Conservation (phyloP, 2,797 vertebrate species). For the Chromis chromis region DNA sequence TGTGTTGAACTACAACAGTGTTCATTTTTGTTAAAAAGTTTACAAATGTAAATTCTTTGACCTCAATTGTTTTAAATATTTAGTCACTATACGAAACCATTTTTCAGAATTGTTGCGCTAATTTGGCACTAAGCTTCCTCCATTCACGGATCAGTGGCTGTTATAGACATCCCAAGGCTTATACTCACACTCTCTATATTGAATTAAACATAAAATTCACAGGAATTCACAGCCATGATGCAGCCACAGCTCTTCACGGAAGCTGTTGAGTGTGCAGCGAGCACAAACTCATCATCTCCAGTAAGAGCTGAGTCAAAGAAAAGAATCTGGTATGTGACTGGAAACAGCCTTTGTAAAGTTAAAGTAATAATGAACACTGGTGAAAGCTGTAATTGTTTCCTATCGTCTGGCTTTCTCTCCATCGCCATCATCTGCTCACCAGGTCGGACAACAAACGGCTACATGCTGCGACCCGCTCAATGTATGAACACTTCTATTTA, state of each 20-base stretch:
- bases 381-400: conserved; percentile 39
- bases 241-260: background rate
- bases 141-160: too few species aligned
- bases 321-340: conserved; percentile 1
- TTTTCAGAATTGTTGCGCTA: background rate
- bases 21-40: too few species aligned
- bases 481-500: conserved; percentile 29
- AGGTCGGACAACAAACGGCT: conserved; percentile 19
- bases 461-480: background rate
- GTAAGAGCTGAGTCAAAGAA: conserved; percentile 17
- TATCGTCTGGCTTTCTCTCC: conserved; percentile 12
- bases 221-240: background rate
- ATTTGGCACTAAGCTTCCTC: background rate
- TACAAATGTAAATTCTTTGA: too few species aligned
- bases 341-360: conserved; percentile 25
- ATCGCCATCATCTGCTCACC: conserved; percentile 38
- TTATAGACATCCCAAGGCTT: background rate
- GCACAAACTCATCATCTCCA: conserved; percentile 30
- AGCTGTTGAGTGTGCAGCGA: conserved; percentile 3
- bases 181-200: background rate
- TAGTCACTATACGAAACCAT: background rate
- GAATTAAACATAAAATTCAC: background rate
- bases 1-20: background rate
- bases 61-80: background rate
- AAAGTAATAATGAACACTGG: conserved; percentile 26